Percentiles rank a stretch among this genome's conserved stretches.
These are phyloP conservation scores for Yponomeuta plumbellus DNA, from an alignment of 2,888 invertebrate genomes.

Conservation along the genomic window DNA sequence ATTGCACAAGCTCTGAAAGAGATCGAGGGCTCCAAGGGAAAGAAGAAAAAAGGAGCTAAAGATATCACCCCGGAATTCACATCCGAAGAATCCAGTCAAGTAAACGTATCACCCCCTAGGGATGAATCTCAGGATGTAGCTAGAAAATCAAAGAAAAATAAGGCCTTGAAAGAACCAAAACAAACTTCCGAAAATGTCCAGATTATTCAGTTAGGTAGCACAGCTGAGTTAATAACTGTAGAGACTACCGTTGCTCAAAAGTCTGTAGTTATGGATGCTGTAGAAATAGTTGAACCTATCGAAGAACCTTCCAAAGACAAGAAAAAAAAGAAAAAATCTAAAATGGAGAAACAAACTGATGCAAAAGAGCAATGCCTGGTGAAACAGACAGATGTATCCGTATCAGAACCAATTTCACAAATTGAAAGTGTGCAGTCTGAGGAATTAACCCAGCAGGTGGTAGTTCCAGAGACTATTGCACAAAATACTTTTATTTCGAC, in stretches of 20 bases:
- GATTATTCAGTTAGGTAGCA: not conserved
- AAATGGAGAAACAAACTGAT: not conserved
- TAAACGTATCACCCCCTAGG: not conserved
- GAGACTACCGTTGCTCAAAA: not conserved
- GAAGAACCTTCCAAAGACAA: not conserved
- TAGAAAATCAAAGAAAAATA: conserved; percentile 13
- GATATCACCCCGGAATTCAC: not conserved
- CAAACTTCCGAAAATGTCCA: conserved; percentile 8
- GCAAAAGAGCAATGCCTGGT: not conserved
- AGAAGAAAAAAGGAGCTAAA: conserved; percentile 47
- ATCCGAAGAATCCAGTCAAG: conserved; percentile 3
- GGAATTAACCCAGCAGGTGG: not conserved
- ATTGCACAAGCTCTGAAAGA: conserved; percentile 66
- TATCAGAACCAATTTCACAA: not conserved
- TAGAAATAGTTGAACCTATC: not conserved
- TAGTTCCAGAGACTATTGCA: not conserved
- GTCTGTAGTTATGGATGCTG: not conserved
- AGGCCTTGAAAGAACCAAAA: conserved; percentile 1
- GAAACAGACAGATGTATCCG: not conserved
- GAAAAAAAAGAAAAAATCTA: conserved; percentile 10
- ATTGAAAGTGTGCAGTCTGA: not conserved
- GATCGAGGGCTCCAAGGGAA: conserved; percentile 54
- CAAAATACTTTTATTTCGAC: not conserved
- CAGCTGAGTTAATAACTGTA: not conserved
- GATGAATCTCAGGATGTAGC: not conserved